Percentiles rank a stretch among this genome's conserved stretches.
Conservation (phyloP, 2,888 invertebrate genomes). For the Agriopis leucophaearia region DNA sequence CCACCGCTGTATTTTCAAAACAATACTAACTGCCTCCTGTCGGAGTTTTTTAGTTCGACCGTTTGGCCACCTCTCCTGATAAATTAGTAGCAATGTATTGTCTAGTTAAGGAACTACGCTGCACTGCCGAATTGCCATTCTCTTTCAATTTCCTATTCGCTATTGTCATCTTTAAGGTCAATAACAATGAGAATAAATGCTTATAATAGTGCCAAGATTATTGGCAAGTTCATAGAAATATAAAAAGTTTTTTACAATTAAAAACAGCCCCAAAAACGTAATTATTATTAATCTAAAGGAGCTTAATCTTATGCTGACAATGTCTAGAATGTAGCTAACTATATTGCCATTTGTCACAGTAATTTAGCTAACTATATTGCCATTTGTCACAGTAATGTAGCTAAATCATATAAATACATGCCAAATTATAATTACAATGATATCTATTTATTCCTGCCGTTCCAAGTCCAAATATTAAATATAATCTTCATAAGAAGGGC, state of each 20-base stretch:
- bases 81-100: conserved; percentile 1
- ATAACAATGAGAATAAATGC: conserved; percentile 37
- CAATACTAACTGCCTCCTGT: neutral
- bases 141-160: conserved; percentile 46
- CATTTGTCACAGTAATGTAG: no score
- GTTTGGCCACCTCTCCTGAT: neutral
- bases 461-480: conserved; percentile 31
- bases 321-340: no score
- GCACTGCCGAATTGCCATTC: conserved; percentile 31
- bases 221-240: neutral
- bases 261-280: no score
- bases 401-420: neutral
- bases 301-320: no score
- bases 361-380: no score
- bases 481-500: conserved; percentile 30
- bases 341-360: no score
- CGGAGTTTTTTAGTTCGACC: neutral
- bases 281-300: no score
- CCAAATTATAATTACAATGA: neutral
- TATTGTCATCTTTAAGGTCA: conserved; percentile 52
- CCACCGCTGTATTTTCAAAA: neutral
- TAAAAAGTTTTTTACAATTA: no score
- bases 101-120: conserved; percentile 16
- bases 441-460: conserved; percentile 11
- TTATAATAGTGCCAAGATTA: conserved; percentile 25